These are phyloP conservation scores for Trididemnum clinides DNA, from an alignment of 23 tunicate species.

Conservation along the genomic window DNA sequence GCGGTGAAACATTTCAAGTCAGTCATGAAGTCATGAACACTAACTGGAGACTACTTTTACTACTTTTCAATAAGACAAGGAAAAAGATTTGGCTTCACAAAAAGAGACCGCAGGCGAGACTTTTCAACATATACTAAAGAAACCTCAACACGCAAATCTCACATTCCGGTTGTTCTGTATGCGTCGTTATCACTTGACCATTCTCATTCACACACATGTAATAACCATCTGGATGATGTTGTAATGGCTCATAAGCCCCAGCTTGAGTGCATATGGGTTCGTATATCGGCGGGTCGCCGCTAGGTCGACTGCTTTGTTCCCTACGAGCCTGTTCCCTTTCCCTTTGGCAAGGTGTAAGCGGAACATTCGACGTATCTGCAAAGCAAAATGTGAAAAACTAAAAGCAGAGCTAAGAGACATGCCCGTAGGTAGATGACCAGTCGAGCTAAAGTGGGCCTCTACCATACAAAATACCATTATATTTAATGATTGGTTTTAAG, in stretches of 20 bases:
- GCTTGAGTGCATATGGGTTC: conserved; percentile 74
- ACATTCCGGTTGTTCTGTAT: conserved; percentile 58
- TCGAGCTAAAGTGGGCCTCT: no score
- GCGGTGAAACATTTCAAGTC: no score
- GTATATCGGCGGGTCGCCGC: conserved; percentile 20
- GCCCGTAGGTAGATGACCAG: no score
- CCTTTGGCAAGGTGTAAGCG: conserved; percentile 67
- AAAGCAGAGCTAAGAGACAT: no score
- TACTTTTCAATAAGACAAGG: no score
- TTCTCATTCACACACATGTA: conserved; percentile 82
- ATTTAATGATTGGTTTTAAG: no score
- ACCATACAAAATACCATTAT: no score
- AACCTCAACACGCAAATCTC: conserved; percentile 9
- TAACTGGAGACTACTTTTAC: no score
- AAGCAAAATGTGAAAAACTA: no score
- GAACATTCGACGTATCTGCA: not conserved
- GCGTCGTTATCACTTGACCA: conserved; percentile 65
- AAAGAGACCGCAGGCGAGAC: not conserved
- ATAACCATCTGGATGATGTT: conserved; percentile 60
- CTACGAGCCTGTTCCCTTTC: conserved; percentile 40
- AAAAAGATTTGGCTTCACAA: no score
- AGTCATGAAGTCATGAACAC: no score
- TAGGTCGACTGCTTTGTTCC: conserved; percentile 3
- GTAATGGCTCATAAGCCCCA: conserved; percentile 95
- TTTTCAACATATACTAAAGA: not conserved